phyloP scores from a whole-genome alignment of 2,888 invertebrate species.

The Pyrrhosoma nymphula region DNA sequence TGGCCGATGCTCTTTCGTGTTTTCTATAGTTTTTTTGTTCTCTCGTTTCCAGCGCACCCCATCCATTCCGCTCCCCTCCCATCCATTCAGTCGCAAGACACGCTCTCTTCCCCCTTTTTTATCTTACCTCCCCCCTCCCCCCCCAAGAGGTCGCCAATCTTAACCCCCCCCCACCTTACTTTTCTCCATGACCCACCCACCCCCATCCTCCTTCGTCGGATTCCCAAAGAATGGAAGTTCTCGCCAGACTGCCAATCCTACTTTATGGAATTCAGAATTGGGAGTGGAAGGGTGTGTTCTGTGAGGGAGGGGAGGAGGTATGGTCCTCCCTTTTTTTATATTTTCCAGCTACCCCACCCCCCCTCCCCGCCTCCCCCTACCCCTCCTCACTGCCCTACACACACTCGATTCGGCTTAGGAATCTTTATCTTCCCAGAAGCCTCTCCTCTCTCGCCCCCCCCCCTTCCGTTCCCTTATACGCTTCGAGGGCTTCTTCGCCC shows the following conservation, averaged over 20 bases:
- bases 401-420: conserved; percentile 56
- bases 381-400: neutral
- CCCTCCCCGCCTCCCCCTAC: too few species aligned
- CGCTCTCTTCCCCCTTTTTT: neutral
- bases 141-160: neutral
- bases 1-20: neutral
- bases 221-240: conserved; percentile 44
- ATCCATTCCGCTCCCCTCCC: neutral
- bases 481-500: neutral
- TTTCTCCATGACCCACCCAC: neutral
- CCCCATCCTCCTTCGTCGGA: neutral
- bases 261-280: conserved; percentile 66
- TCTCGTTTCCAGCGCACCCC: neutral
- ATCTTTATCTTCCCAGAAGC: conserved; percentile 37
- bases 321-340: neutral
- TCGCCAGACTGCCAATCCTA: conserved; percentile 66
- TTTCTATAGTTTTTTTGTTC: neutral
- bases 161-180: neutral
- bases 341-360: too few species aligned
- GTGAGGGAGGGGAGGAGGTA: neutral
- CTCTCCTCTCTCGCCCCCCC: neutral
- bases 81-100: neutral
- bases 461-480: neutral
- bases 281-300: conserved; percentile 11
- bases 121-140: neutral